These are phyloP conservation scores for Ciconia stormi DNA, from an alignment of 2,113 vertebrate genomes.

Conservation along the genomic window DNA sequence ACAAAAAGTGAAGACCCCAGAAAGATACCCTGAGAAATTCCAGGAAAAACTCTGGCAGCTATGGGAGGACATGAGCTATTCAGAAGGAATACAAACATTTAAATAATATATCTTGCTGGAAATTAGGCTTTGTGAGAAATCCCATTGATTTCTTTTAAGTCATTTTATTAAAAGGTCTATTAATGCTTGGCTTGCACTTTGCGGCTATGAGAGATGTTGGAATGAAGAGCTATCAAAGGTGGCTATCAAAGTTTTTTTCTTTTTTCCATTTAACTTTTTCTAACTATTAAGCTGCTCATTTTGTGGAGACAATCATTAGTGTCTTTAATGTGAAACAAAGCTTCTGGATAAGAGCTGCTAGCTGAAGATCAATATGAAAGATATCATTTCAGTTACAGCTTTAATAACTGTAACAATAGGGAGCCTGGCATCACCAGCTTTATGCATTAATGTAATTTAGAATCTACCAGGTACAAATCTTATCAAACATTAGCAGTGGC, in stretches of 20 bases:
- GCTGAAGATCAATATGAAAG: conserved; percentile 78
- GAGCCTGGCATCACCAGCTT: conserved; percentile 71
- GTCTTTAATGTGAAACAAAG: conserved; percentile 78
- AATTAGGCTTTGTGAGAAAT: conserved; percentile 49
- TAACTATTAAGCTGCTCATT: conserved; percentile 73
- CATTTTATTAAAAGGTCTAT: conserved; percentile 59
- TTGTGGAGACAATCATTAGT: conserved; percentile 74
- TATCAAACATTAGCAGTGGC: conserved; percentile 58
- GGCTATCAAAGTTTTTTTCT: conserved; percentile 52
- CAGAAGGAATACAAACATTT: conserved; percentile 40
- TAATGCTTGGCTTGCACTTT: conserved; percentile 62
- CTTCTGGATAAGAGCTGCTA: conserved; percentile 76
- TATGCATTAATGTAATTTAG: conserved; percentile 78
- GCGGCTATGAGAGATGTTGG: conserved; percentile 50
- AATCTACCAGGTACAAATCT: conserved; percentile 78
- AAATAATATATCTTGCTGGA: conserved; percentile 27
- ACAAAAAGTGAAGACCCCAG: background rate
- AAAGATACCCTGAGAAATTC: conserved; percentile 8
- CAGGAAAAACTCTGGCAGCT: background rate
- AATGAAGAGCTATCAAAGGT: conserved; percentile 68
- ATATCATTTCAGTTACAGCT: conserved; percentile 71
- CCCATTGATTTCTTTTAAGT: conserved; percentile 52
- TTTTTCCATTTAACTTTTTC: conserved; percentile 66
- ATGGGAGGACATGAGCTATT: background rate
- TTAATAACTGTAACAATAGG: conserved; percentile 79